Evolutionary conservation across 2,888 invertebrate species (phyloP).

Genomic region (Caradrina kadenii): DNA sequence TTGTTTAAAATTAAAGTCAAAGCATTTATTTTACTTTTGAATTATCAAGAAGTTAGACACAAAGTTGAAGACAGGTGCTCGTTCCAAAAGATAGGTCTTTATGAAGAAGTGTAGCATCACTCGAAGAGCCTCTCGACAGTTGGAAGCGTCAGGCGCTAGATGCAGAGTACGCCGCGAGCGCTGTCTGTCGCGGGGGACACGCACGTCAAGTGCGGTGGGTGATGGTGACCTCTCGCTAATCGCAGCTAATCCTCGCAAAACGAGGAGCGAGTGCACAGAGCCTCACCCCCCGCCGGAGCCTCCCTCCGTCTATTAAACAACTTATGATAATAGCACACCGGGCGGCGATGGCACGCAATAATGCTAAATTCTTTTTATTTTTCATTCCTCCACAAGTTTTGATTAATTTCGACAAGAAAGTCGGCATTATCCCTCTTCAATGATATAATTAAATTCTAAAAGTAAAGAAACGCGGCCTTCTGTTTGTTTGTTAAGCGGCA

Average conservation of each 20-base stretch:
- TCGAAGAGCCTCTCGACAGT: too few relatives aligned
- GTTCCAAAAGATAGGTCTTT: too few relatives aligned
- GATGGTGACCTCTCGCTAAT: conserved; percentile 41
- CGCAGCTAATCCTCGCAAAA: conserved; percentile 30
- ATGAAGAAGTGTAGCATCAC: too few relatives aligned
- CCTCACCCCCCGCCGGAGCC: not conserved
- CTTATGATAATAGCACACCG: conserved; percentile 53
- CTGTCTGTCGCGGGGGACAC: too few relatives aligned
- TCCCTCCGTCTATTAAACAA: conserved; percentile 38
- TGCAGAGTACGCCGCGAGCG: too few relatives aligned
- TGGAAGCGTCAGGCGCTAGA: too few relatives aligned
- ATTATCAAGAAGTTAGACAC: too few relatives aligned
- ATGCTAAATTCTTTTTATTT: conserved; percentile 63
- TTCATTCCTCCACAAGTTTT: conserved; percentile 58
- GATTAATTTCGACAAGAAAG: conserved; percentile 69
- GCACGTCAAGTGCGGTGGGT: too few relatives aligned
- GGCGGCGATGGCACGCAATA: conserved; percentile 54
- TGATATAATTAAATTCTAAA: conserved; percentile 69
- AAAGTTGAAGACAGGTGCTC: too few relatives aligned
- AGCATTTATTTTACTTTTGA: too few relatives aligned
- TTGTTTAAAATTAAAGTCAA: too few relatives aligned
- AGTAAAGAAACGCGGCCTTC: conserved; percentile 52
- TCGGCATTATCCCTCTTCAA: conserved; percentile 63
- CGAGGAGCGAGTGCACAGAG: conserved; percentile 10
- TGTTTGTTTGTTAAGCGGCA: conserved; percentile 67